phyloP scores from a whole-genome alignment of 1,140 invertebrate genomes.

The Lepidurus couesii region DNA sequence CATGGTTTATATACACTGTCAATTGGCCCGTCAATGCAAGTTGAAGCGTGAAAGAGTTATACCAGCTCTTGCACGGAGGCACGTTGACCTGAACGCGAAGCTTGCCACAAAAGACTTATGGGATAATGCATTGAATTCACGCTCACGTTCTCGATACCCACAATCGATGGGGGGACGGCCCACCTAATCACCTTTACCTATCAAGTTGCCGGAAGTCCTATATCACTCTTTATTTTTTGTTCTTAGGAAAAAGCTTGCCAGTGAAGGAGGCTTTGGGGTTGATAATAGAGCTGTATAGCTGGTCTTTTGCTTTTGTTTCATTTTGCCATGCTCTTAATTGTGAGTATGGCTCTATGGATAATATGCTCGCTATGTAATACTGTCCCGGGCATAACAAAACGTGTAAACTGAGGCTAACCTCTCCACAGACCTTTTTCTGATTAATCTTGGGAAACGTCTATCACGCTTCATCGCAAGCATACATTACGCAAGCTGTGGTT shows the following conservation, averaged over 20 bases:
- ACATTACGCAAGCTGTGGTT: not conserved
- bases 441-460: not conserved
- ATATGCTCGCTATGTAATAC: not conserved
- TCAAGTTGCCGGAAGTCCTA: slow-evolving; percentile 18
- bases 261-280: not conserved
- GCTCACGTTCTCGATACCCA: slow-evolving; percentile 12
- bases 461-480: slow-evolving; percentile 18
- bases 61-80: not conserved
- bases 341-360: not conserved
- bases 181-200: slow-evolving; percentile 15
- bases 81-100: not conserved
- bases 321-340: not conserved
- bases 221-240: slow-evolving; percentile 17
- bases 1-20: slow-evolving; percentile 5
- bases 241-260: not conserved
- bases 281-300: not conserved
- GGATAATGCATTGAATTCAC: slow-evolving; percentile 16
- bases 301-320: not conserved
- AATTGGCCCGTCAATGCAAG: not conserved
- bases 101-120: slow-evolving; percentile 1
- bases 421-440: slow-evolving; percentile 10
- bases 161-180: slow-evolving; percentile 20
- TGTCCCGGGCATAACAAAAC: not conserved
- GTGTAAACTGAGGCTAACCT: not conserved
- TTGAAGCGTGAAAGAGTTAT: slow-evolving; percentile 19